Evolutionary conservation across 2,113 vertebrate genomes (phyloP).

Genomic region (Microcebus lehilahytsara): DNA sequence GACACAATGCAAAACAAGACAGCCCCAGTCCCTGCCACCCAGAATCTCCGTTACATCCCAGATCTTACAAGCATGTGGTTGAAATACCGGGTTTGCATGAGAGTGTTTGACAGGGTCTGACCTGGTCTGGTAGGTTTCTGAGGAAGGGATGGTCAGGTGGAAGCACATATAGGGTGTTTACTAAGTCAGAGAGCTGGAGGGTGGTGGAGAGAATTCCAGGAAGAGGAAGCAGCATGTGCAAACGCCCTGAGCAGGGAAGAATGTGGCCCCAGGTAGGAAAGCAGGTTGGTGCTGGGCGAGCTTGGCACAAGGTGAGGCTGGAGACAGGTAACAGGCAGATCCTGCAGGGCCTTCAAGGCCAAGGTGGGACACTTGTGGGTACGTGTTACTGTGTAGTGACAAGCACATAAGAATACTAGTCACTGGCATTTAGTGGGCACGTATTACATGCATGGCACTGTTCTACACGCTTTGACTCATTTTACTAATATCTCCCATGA

Average conservation of each 20-base stretch:
- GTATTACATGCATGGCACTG: fast-evolving
- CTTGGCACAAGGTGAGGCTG: neutral
- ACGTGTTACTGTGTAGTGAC: neutral
- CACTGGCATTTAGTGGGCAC: neutral
- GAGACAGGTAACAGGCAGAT: neutral
- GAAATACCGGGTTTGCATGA: neutral
- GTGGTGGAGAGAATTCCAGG: neutral
- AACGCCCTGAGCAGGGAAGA: neutral
- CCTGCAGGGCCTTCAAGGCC: neutral
- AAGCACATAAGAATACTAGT: no score
- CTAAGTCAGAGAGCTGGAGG: neutral
- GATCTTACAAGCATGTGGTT: neutral
- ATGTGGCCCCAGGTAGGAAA: neutral
- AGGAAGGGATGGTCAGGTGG: neutral
- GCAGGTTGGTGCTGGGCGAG: neutral
- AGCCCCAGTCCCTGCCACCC: neutral
- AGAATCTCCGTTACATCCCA: neutral
- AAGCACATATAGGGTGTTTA: neutral
- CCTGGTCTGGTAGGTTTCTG: neutral
- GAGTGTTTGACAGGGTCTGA: neutral
- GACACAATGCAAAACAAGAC: neutral
- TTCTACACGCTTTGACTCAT: neutral
- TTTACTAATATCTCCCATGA: neutral
- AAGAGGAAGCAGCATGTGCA: neutral
- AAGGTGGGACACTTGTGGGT: fast-evolving